Evolutionary conservation across 2,888 invertebrate species (phyloP).

Genomic region (Clanis bilineata): DNA sequence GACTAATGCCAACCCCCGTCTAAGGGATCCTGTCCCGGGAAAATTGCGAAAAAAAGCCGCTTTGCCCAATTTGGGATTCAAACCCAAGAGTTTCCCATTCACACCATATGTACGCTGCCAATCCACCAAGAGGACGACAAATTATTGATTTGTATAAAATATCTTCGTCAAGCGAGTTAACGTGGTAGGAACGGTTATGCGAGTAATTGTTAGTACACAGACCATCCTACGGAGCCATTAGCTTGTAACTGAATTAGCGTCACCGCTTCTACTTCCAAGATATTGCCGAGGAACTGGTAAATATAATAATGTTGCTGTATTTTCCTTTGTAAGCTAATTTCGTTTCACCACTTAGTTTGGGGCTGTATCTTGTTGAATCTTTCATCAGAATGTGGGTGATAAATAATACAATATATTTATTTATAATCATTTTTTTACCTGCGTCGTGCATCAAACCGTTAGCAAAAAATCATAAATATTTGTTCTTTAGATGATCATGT

Average conservation of each 20-base stretch:
- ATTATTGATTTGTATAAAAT: background rate
- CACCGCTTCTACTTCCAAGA: slow-evolving; percentile 29
- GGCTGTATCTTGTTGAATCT: background rate
- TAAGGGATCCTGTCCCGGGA: no score
- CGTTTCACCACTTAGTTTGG: background rate
- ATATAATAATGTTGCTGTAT: background rate
- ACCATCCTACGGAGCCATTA: slow-evolving; percentile 51
- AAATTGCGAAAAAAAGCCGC: no score
- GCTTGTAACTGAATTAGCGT: slow-evolving; percentile 52
- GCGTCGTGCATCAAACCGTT: no score
- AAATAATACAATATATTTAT: no score
- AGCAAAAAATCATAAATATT: no score
- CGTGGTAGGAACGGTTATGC: slow-evolving; percentile 22
- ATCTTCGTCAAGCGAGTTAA: slow-evolving; percentile 1
- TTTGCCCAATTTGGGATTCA: no score
- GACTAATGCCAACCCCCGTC: no score
- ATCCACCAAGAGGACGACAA: background rate
- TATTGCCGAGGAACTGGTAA: background rate
- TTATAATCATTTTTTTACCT: no score
- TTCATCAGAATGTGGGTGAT: background rate
- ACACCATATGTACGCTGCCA: no score
- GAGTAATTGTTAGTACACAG: slow-evolving; percentile 51
- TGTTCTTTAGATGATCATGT: no score
- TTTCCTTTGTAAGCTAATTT: background rate
- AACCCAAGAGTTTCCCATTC: no score